Conservation (phyloP, 1,140 invertebrate species). For the Scaptomyza graminum region DNA sequence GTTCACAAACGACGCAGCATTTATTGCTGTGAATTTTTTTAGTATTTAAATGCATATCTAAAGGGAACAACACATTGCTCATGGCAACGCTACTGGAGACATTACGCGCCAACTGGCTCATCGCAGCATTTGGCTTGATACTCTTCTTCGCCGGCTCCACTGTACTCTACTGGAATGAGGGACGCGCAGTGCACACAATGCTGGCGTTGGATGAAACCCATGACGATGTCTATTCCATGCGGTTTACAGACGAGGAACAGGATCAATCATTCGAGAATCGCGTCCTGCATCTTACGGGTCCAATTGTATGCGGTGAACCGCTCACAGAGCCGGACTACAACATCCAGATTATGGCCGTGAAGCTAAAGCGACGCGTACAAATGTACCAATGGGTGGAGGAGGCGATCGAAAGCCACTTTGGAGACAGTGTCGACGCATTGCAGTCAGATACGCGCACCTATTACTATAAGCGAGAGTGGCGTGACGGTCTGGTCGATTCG, state of each 20-base stretch:
- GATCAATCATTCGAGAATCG: slow-evolving; percentile 88
- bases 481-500: slow-evolving; percentile 91
- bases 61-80: background rate
- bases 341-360: slow-evolving; percentile 89
- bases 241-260: slow-evolving; percentile 85
- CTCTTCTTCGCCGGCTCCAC: slow-evolving; percentile 86
- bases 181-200: slow-evolving; percentile 88
- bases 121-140: slow-evolving; percentile 86
- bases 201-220: slow-evolving; percentile 89
- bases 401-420: slow-evolving; percentile 83
- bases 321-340: slow-evolving; percentile 92
- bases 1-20: slow-evolving; percentile 20
- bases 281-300: slow-evolving; percentile 90
- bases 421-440: slow-evolving; percentile 65
- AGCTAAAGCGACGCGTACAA: slow-evolving; percentile 90
- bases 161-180: slow-evolving; percentile 91
- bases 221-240: slow-evolving; percentile 86
- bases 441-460: slow-evolving; percentile 86
- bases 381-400: slow-evolving; percentile 97
- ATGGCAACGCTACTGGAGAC: slow-evolving; percentile 85
- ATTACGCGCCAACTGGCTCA: slow-evolving; percentile 87
- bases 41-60: slow-evolving; percentile 11
- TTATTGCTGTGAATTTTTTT: slow-evolving; percentile 25
- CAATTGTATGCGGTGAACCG: slow-evolving; percentile 89
- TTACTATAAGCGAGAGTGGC: slow-evolving; percentile 92